A percentile compares a stretch with the other conserved stretches of the same genome.
These are phyloP conservation scores for Ips nitidus DNA, from an alignment of 1,140 invertebrate genomes.

Conservation along the genomic window DNA sequence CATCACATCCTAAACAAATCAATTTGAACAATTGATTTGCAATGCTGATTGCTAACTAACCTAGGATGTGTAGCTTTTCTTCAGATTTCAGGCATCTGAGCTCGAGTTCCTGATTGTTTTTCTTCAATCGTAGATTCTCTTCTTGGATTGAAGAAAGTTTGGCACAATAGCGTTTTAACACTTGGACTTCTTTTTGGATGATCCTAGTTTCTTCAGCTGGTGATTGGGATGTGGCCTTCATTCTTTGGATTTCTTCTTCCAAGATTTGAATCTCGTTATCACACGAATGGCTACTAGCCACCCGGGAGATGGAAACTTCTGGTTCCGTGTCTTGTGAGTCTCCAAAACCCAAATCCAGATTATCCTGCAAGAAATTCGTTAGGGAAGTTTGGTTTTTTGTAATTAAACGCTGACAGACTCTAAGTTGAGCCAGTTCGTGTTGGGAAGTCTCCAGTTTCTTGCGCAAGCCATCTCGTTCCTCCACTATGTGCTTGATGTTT, in stretches of 20 bases:
- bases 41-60: not conserved
- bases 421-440: slow-evolving; percentile 27
- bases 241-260: slow-evolving; percentile 40
- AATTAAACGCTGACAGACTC: not conserved
- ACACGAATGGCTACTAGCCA: not conserved
- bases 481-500: slow-evolving; percentile 40
- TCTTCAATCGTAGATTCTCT: slow-evolving; percentile 40
- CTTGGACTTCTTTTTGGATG: slow-evolving; percentile 42
- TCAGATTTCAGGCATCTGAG: slow-evolving; percentile 12
- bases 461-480: slow-evolving; percentile 39
- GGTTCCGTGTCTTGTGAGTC: slow-evolving; percentile 3
- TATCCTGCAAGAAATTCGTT: slow-evolving; percentile 2
- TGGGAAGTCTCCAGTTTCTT: slow-evolving; percentile 38
- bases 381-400: not conserved
- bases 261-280: slow-evolving; percentile 39
- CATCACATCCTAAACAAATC: slow-evolving; percentile 14
- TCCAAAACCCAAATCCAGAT: slow-evolving; percentile 15
- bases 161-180: slow-evolving; percentile 43
- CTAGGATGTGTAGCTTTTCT: slow-evolving; percentile 18
- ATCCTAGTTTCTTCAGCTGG: slow-evolving; percentile 39
- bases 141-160: slow-evolving; percentile 42
- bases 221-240: slow-evolving; percentile 30
- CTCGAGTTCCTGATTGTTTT: slow-evolving; percentile 21
- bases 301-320: slow-evolving; percentile 5
- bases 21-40: not conserved